Percentiles rank a stretch among this genome's conserved stretches.
Conservation (phyloP, 2,888 invertebrate genomes). For the Dryocosmus kuriphilus region DNA sequence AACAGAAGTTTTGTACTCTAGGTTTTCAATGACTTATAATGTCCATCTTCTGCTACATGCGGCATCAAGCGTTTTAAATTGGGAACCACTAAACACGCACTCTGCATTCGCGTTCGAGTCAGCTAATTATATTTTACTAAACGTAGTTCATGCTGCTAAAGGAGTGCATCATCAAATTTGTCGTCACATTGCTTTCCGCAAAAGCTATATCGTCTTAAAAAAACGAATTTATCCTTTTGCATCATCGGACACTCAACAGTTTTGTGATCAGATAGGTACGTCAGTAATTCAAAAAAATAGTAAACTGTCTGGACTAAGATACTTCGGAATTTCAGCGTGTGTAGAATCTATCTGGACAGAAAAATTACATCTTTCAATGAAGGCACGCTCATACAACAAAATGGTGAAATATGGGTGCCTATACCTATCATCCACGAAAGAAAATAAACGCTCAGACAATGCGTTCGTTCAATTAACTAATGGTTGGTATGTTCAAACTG, state of each 20-base stretch:
- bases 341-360: too few species aligned
- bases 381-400: too few species aligned
- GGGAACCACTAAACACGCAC: too few species aligned
- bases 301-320: neutral
- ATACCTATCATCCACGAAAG: too few species aligned
- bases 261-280: neutral
- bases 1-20: too few species aligned
- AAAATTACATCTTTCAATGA: too few species aligned
- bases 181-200: neutral
- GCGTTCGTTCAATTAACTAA: neutral
- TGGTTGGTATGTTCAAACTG: neutral
- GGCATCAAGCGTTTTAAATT: too few species aligned
- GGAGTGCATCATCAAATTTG: conserved; percentile 47
- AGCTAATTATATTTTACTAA: conserved; percentile 42
- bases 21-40: too few species aligned
- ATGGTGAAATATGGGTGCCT: too few species aligned
- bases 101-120: too few species aligned
- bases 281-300: neutral
- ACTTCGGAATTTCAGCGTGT: neutral
- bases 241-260: neutral
- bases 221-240: neutral
- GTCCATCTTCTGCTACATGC: too few species aligned
- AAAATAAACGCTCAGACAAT: too few species aligned
- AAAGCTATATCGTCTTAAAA: neutral
- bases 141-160: conserved; percentile 44